These are phyloP conservation scores for Poliocrania exsul DNA, from an alignment of 2,797 vertebrate genomes.

Conservation along the genomic window DNA sequence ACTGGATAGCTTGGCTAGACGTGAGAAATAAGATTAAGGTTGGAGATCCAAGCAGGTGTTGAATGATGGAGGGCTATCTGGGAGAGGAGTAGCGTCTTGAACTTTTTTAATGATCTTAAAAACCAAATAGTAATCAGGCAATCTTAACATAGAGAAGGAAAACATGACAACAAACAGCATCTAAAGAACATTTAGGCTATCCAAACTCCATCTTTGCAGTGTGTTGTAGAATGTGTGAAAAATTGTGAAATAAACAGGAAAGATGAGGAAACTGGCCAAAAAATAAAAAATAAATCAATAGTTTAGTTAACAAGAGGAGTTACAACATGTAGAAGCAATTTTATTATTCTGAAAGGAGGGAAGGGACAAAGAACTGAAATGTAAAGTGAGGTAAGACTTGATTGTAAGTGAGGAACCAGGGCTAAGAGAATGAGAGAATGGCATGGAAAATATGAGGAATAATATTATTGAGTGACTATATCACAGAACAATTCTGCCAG, in stretches of 20 bases:
- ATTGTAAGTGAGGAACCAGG: not conserved
- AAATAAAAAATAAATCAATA: not conserved
- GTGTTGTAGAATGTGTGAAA: not conserved
- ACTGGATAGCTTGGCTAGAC: not conserved
- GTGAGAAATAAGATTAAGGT: not conserved
- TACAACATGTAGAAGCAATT: not conserved
- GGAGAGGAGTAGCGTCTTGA: not conserved
- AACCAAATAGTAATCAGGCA: not conserved
- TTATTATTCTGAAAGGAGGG: not conserved
- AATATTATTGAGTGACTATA: not conserved
- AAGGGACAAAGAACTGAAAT: not conserved
- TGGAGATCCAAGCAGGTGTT: not conserved
- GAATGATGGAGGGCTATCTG: not conserved
- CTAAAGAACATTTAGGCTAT: not conserved
- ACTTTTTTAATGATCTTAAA: not conserved
- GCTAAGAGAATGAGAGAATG: not conserved
- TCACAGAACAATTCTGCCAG: not conserved
- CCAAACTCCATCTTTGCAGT: accelerated
- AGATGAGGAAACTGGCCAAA: not conserved
- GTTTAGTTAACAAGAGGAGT: not conserved
- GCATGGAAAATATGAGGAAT: not conserved
- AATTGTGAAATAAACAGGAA: not conserved
- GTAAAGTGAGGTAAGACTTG: not conserved
- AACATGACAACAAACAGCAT: not conserved
- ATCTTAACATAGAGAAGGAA: not conserved